Base-by-base conservation (phyloP, 2,797 vertebrate genomes). In the Miichthys miiuy region DNA sequence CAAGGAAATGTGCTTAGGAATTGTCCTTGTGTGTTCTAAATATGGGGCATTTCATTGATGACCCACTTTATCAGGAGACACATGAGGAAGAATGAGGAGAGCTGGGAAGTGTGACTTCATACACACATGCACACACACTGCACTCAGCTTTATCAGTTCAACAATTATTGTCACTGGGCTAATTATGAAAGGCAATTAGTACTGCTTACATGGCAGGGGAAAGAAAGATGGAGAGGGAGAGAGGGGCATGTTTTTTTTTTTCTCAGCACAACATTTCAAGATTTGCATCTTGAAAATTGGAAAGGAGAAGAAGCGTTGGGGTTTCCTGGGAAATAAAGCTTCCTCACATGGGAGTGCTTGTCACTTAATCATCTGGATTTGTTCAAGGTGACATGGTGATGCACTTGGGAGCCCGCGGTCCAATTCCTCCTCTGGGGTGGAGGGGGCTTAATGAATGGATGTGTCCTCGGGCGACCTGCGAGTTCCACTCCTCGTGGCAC, bases 141-240 rank as follows among this genome's bases (percentile, higher is more conserved):
- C 76, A 72, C 78, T 80, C 63, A 71, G 72, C 88, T 92, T 91
- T 90, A 93, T 93, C 89, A 86, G 88, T 86, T 90, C 87, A 90
- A 91, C 92, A 90, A 93, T 95, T 94, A 95, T 93, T 93, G 91
- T 94, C 92, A 89, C 81, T 69, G 86, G 92, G 91, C 94, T 96
- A 95, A 95, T 96, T 96, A 95, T 94, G 91, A 94, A 95, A 95
- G 92, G 93, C 93, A 96, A 96, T 96, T 96, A 96, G 93, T 85
- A 85, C 77, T 84, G 91, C 91, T 93, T 92, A 94, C 92, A 92
- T 88, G 88, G 90, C 85, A 84, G 77, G 83, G 79, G 83, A 79
- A 68, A 68, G 84, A 78, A 81, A 68, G 83, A 88, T 64, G 56
- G 78, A 80, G 69, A 30, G 61, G 69, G 66, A 75, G 23, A 48